Conservation (phyloP, 2,113 vertebrate species). For the Erinaceus europaeus region DNA sequence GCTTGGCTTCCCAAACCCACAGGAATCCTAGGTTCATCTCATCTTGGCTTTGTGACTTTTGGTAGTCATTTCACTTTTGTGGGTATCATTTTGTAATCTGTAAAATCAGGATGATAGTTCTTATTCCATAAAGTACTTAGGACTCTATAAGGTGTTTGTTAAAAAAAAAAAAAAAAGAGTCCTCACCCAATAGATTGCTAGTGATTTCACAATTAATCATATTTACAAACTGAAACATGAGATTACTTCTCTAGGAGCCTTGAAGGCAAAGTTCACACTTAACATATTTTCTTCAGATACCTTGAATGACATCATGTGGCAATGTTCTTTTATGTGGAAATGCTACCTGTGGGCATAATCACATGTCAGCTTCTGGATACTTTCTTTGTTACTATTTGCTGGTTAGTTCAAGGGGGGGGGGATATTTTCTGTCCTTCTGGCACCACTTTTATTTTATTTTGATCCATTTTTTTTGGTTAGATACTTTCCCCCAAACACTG, state of each 20-base stretch:
- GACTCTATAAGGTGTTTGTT: neutral
- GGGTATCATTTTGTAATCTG: neutral
- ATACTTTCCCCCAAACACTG: neutral
- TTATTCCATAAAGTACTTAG: neutral
- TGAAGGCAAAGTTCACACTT: neutral
- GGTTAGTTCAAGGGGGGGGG: neutral
- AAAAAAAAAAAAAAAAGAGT: neutral
- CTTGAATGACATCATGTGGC: neutral
- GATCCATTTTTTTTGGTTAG: no score
- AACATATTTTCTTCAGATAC: neutral
- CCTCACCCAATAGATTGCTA: neutral
- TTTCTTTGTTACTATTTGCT: conserved; percentile 36
- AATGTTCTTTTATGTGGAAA: neutral
- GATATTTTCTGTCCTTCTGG: neutral
- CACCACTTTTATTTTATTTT: neutral
- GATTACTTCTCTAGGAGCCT: neutral
- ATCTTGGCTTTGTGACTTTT: neutral
- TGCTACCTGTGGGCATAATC: neutral
- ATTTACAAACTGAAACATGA: neutral
- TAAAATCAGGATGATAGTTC: neutral
- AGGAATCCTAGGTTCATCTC: neutral
- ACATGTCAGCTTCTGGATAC: neutral
- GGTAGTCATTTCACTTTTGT: neutral
- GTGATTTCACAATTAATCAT: neutral
- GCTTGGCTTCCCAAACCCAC: neutral